Percentiles rank a stretch among this genome's conserved stretches.
Conservation (phyloP, 2,797 vertebrate species). For the Trachurus trachurus region DNA sequence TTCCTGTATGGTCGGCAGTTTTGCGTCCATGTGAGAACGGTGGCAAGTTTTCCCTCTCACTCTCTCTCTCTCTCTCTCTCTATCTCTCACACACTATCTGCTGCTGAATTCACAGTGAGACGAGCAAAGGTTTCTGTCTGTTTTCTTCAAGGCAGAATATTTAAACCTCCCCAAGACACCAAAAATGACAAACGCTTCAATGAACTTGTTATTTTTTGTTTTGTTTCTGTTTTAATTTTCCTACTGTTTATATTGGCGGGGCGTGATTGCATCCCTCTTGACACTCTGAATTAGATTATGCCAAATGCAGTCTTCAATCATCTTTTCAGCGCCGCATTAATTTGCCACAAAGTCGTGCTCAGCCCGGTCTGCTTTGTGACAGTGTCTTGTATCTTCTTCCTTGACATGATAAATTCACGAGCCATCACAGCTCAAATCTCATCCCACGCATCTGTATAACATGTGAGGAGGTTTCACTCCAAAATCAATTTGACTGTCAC, state of each 20-base stretch:
- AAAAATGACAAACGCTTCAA: conserved; percentile 49
- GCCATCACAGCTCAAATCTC: conserved; percentile 19
- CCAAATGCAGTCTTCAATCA: conserved; percentile 39
- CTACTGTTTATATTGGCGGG: conserved; percentile 21
- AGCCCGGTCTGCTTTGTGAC: conserved; percentile 36
- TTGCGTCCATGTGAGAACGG: conserved; percentile 38
- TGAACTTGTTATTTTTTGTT: conserved; percentile 32
- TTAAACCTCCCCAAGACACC: conserved; percentile 17
- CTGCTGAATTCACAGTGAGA: conserved; percentile 12
- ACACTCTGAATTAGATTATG: conserved; percentile 41
- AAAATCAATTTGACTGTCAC: conserved; percentile 29
- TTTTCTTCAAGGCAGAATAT: conserved; percentile 39
- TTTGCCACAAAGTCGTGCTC: conserved; percentile 37
- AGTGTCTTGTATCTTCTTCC: conserved; percentile 29
- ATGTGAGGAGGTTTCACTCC: conserved; percentile 25
- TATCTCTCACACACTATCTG: neutral
- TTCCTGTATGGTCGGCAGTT: conserved; percentile 62
- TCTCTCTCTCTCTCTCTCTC: conserved; percentile 13
- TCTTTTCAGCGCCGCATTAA: conserved; percentile 6
- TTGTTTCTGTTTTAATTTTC: conserved; percentile 33
- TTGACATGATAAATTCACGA: conserved; percentile 34
- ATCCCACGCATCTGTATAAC: conserved; percentile 41
- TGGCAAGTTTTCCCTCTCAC: neutral
- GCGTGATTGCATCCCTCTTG: conserved; percentile 30
- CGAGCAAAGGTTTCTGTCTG: conserved; percentile 16